A percentile compares a stretch with the other conserved stretches of the same genome.
phyloP scores from a whole-genome alignment of 30 jellyfish, hydroid and myxozoan species.

The Aurelia aurita complex sp. Pacific region DNA sequence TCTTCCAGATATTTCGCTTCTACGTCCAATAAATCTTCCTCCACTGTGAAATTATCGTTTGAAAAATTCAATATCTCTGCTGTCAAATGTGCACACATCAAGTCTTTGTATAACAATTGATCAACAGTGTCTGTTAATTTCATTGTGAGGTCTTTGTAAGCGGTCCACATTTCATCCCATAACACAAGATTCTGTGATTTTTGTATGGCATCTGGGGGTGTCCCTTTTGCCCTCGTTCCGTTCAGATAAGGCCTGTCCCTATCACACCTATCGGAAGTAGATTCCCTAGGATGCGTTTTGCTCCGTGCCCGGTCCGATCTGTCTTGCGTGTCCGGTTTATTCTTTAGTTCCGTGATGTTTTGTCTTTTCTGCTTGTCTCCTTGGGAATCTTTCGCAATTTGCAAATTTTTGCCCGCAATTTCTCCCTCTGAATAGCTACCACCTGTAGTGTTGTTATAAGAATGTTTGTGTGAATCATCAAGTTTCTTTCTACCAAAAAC shows the following conservation, averaged over 20 bases:
- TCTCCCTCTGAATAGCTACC: background rate
- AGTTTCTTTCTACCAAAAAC: too few species aligned
- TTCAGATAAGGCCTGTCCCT: too few species aligned
- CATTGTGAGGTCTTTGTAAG: conserved; percentile 14
- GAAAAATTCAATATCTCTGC: conserved; percentile 54
- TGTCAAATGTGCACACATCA: conserved; percentile 53
- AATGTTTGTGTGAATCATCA: background rate
- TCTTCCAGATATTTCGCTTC: conserved; percentile 31
- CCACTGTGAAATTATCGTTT: conserved; percentile 31
- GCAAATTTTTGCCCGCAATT: background rate
- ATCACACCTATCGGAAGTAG: too few species aligned
- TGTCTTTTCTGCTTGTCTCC: too few species aligned
- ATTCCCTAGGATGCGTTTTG: too few species aligned
- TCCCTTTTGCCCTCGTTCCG: too few species aligned
- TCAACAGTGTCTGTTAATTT: conserved; percentile 51
- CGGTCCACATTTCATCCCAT: conserved; percentile 18
- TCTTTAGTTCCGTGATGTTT: background rate
- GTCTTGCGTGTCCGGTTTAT: too few species aligned
- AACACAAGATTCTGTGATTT: conserved; percentile 9
- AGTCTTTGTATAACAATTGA: conserved; percentile 44
- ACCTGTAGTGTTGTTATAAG: background rate
- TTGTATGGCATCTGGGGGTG: background rate
- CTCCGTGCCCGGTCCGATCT: too few species aligned
- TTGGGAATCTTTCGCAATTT: background rate
- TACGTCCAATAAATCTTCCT: conserved; percentile 44